Conservation (phyloP, 2,888 invertebrate genomes). For the Nemotelus nigrinus region DNA sequence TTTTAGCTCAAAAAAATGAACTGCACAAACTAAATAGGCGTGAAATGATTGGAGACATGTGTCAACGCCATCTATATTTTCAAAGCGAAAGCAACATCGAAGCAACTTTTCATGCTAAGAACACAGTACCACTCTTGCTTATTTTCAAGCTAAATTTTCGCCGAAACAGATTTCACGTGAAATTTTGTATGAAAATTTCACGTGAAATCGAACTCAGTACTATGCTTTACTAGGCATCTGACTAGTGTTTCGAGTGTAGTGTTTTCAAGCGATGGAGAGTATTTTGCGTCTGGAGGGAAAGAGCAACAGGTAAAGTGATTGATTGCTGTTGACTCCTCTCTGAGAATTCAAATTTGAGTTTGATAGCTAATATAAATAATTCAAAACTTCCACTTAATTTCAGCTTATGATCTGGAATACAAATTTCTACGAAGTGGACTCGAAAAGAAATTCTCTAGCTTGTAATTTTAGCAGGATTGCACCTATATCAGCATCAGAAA, state of each 20-base stretch:
- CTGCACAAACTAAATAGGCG: too few relatives aligned
- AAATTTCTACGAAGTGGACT: constrained; percentile 64
- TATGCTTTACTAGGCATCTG: constrained; percentile 81
- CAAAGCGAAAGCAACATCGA: too few relatives aligned
- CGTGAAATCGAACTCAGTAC: too few relatives aligned
- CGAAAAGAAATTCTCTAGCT: constrained; percentile 46
- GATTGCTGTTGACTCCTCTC: too few relatives aligned
- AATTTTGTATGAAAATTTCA: too few relatives aligned
- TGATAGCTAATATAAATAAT: not conserved
- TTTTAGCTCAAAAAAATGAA: too few relatives aligned
- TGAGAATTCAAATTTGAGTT: not conserved
- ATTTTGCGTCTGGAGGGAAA: constrained; percentile 86
- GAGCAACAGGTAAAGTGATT: constrained; percentile 74
- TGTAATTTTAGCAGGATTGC: constrained; percentile 52
- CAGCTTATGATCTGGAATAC: constrained; percentile 65
- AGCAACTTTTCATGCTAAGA: too few relatives aligned
- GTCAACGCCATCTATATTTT: too few relatives aligned
- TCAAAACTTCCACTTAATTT: not conserved
- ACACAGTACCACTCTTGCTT: too few relatives aligned
- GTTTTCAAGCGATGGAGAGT: constrained; percentile 81
- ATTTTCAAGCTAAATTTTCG: too few relatives aligned
- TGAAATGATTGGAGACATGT: too few relatives aligned
- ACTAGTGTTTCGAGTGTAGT: constrained; percentile 76
- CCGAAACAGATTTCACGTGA: too few relatives aligned
- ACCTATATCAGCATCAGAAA: constrained; percentile 45